Conservation (phyloP, 2,797 vertebrate genomes). For the Micrastur ruficollis region DNA sequence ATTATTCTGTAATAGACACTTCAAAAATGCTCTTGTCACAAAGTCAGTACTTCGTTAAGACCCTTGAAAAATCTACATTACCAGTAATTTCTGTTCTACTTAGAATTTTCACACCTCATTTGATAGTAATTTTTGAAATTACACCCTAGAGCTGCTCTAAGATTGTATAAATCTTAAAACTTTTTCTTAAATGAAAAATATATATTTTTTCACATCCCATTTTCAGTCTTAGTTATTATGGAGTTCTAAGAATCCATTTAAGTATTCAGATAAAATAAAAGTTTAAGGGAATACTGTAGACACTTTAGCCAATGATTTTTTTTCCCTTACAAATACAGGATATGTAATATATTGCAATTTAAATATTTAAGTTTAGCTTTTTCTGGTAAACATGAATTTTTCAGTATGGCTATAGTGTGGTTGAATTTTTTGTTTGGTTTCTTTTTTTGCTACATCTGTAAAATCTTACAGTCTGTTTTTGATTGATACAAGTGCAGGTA, state of each 20-base stretch:
- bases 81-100: not conserved
- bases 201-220: not conserved
- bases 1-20: not conserved
- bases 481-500: not conserved
- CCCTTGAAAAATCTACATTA: not conserved
- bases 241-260: not conserved
- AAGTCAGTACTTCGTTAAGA: not conserved
- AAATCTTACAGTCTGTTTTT: not conserved
- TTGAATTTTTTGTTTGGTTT: not conserved
- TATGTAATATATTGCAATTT: not conserved
- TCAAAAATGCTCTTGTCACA: not conserved
- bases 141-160: not conserved
- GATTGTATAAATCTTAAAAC: not conserved
- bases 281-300: not conserved
- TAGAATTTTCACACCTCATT: not conserved
- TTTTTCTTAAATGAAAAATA: not conserved
- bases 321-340: not conserved
- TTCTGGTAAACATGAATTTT: not conserved
- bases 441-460: not conserved
- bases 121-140: not conserved
- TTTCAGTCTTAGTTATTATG: not conserved
- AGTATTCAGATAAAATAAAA: not conserved
- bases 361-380: not conserved
- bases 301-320: not conserved
- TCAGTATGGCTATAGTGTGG: fast-evolving